Percentiles rank a stretch among this genome's conserved stretches.
Conservation (phyloP, 2,888 invertebrate genomes). For the Belgica antarctica region DNA sequence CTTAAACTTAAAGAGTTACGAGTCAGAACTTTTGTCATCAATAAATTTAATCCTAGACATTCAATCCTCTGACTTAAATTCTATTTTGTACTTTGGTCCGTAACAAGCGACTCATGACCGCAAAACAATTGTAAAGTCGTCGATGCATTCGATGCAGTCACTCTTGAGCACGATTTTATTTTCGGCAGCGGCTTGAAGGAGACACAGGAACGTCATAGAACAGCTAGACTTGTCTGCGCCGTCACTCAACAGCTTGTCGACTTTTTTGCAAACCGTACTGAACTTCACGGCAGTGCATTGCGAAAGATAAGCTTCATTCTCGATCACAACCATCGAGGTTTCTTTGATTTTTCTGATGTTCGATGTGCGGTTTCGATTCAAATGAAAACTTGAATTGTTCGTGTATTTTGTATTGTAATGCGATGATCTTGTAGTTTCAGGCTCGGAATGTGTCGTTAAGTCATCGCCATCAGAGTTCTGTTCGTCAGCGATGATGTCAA, state of each 20-base stretch:
- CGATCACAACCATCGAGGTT: neutral
- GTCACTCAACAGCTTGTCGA: neutral
- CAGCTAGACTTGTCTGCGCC: neutral
- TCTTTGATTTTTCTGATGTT: neutral
- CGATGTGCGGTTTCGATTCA: neutral
- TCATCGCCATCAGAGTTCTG: neutral
- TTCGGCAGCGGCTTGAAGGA: neutral
- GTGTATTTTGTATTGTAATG: neutral
- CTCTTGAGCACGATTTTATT: too few species aligned
- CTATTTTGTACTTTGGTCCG: too few species aligned
- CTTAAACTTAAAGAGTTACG: too few species aligned
- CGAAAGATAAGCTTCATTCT: neutral
- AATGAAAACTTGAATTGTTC: neutral
- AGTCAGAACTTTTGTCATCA: too few species aligned
- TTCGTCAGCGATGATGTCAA: neutral
- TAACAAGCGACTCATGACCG: too few species aligned
- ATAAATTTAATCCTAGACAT: too few species aligned
- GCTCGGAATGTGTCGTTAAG: too few species aligned
- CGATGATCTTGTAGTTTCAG: too few species aligned
- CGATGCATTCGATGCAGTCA: too few species aligned
- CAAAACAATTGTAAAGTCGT: too few species aligned
- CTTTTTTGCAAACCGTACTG: neutral
- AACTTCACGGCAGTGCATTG: neutral
- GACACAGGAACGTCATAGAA: neutral
- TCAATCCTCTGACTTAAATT: too few species aligned